Base-by-base conservation (phyloP, 2,888 invertebrate genomes). In the Heliconius erato region DNA sequence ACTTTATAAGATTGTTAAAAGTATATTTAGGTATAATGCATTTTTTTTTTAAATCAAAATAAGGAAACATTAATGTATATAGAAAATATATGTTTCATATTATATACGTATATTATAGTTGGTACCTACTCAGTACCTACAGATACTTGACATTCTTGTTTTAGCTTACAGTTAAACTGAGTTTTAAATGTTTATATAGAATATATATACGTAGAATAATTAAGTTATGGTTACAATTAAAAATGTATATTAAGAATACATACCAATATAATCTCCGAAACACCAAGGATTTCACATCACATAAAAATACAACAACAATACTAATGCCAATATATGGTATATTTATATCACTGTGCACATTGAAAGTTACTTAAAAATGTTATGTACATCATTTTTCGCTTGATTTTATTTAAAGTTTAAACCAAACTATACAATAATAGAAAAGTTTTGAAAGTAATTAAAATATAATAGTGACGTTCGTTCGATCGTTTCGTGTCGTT, bases 401-500 rank as follows among this genome's bases (percentile, higher is more conserved):
- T 32, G n/a, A n/a, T 19, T 78, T 26, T 12, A 28, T 67, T 23
- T 49, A 44, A 44, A 78, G 23, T 44, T 44, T 67, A 44, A 44
- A 67, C 67, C 44, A 67, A 44, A 67, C 67, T 67, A 26, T 7
- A 77, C 28, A 32, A 19, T 74, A 19, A 32, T 32, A 78, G 65
- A 67, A 44, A 28, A 49, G 79, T 72, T 74, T 80, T 74, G 65
- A 71, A 77, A 77, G 69, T 77, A 63, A 81, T 71, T 77, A 71
- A 54, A 79, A 65, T 69, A 59, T 74, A 79, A 82, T 74, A 80
- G 74, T 81, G 80, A 82, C 79, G 93, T 95, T 95, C 95, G 95
- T 95, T 95, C 95, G 95, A 93, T 95, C 95, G 94, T 94, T 91
- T 92, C 90, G 88, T 89, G 91, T 94, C 92, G 92, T 92, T 91